phyloP scores from a whole-genome alignment of 2,113 vertebrate genomes.

The Mormoops blainvillei region DNA sequence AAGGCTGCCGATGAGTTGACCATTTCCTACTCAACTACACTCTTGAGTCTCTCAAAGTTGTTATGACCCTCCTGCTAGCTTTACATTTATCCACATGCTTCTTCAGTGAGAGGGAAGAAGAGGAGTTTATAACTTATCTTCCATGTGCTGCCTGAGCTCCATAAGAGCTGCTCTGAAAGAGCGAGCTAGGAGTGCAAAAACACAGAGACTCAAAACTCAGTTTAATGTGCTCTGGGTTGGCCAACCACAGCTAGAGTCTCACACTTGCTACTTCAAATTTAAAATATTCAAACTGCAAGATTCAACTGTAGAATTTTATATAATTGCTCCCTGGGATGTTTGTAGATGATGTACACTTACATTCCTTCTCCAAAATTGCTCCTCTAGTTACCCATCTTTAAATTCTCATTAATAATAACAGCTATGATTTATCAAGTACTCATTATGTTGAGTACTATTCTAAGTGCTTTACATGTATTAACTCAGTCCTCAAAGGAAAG shows the following conservation, averaged over 20 bases:
- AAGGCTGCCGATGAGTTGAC: background rate
- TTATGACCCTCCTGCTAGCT: background rate
- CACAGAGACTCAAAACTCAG: background rate
- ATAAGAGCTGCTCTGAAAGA: background rate
- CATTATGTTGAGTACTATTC: background rate
- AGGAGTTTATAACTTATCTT: background rate
- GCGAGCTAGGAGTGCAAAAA: background rate
- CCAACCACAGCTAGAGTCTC: background rate
- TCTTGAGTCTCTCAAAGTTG: background rate
- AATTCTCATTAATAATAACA: conserved; percentile 25
- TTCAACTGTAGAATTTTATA: background rate
- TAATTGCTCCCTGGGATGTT: conserved; percentile 2
- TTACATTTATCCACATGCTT: background rate
- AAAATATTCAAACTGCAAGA: background rate
- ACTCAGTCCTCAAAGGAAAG: background rate
- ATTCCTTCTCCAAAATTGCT: background rate
- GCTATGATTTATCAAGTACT: background rate
- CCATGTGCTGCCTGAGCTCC: background rate
- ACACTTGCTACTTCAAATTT: background rate
- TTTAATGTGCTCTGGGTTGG: background rate
- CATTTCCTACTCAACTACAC: background rate
- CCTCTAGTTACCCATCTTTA: background rate
- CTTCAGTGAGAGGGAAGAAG: background rate
- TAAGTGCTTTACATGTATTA: background rate
- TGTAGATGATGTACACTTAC: background rate